Percentiles rank a stretch among this genome's conserved stretches.
phyloP scores from a whole-genome alignment of 2,888 invertebrate genomes.

The Mesoligia furuncula region DNA sequence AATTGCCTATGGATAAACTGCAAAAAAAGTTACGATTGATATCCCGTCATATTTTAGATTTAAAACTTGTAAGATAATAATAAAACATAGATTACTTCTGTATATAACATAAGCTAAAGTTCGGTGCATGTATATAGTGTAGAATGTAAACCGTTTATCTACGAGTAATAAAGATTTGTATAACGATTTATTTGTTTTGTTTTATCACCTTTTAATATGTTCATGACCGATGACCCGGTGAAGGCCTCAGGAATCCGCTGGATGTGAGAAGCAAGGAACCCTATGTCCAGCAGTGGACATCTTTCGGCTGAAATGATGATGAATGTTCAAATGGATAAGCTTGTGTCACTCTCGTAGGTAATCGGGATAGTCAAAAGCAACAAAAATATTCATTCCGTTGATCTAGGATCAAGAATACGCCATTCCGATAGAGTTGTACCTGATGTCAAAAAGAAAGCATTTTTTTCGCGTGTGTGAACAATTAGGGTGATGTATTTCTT shows the following conservation, averaged over 20 bases:
- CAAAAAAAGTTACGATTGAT: slow-evolving; percentile 17
- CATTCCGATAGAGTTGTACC: neutral
- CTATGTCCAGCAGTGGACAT: neutral
- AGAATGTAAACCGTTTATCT: slow-evolving; percentile 73
- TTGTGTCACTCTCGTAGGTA: neutral
- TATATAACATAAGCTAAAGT: slow-evolving; percentile 65
- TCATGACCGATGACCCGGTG: neutral
- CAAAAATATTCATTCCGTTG: neutral
- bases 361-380: neutral
- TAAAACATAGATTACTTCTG: slow-evolving; percentile 56
- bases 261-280: neutral
- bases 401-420: neutral
- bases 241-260: neutral
- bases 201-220: slow-evolving; percentile 5
- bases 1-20: neutral
- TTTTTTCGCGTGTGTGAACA: neutral
- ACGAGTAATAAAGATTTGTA: slow-evolving; percentile 79
- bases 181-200: slow-evolving; percentile 61
- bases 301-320: neutral
- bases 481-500: neutral
- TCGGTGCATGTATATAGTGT: slow-evolving; percentile 79
- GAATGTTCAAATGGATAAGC: neutral
- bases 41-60: slow-evolving; percentile 26
- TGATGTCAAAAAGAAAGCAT: neutral
- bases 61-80: slow-evolving; percentile 46